phyloP scores from a whole-genome alignment of 2,888 invertebrate genomes.

The Melinaea marsaeus region DNA sequence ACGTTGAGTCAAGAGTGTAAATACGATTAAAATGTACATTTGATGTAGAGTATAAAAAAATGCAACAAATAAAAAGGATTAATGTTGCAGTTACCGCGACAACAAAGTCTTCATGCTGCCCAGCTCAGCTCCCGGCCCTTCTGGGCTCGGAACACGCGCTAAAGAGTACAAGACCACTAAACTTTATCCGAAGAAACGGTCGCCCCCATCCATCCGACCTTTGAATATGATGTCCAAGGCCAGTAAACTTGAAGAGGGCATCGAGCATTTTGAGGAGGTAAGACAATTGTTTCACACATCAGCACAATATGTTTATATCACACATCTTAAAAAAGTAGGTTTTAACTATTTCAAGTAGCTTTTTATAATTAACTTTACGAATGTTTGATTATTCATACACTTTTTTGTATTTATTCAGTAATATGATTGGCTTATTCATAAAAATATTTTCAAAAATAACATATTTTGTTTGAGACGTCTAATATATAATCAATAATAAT shows the following conservation, averaged over 20 bases:
- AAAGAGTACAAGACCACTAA: slow-evolving; percentile 21
- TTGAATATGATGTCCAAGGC: slow-evolving; percentile 33
- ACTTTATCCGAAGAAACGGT: slow-evolving; percentile 17
- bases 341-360: no score
- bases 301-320: no score
- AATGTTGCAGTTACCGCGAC: slow-evolving; percentile 49
- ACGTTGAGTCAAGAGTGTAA: no score
- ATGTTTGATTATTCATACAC: no score
- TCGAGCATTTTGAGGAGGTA: slow-evolving; percentile 51
- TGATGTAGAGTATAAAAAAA: no score
- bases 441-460: no score
- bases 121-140: slow-evolving; percentile 48
- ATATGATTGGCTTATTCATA: no score
- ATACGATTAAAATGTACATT: no score
- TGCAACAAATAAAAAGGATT: no score
- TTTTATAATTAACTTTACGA: no score
- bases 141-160: slow-evolving; percentile 35
- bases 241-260: slow-evolving; percentile 46
- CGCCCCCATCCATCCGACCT: slow-evolving; percentile 30
- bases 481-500: neutral
- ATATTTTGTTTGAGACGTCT: neutral
- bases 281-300: slow-evolving; percentile 24
- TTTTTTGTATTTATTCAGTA: no score
- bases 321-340: no score
- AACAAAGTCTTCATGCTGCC: slow-evolving; percentile 55